Conservation (phyloP, 1,140 invertebrate genomes). For the Saccostrea echinata region DNA sequence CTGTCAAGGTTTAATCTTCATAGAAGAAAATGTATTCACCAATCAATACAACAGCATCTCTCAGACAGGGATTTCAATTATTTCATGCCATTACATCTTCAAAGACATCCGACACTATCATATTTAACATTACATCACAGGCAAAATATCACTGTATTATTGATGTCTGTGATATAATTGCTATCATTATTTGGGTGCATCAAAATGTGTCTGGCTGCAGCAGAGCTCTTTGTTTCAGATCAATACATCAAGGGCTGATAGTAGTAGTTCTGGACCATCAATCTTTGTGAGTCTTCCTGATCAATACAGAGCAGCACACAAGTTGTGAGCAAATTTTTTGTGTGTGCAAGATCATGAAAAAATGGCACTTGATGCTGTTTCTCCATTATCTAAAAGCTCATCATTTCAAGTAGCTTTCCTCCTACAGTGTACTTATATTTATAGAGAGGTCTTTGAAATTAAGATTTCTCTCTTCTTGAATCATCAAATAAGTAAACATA, state of each 20-base stretch:
- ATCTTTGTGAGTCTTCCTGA: constrained; percentile 1
- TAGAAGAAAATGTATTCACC: not conserved
- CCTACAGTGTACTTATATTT: no score
- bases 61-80: not conserved
- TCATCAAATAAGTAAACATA: no score
- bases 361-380: constrained; percentile 25
- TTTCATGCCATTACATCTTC: constrained; percentile 3
- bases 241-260: constrained; percentile 19
- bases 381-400: not conserved
- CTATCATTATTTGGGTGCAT: constrained; percentile 24
- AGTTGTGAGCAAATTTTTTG: constrained; percentile 4
- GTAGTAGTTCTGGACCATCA: not conserved
- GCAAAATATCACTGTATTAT: not conserved
- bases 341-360: not conserved
- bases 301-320: constrained; percentile 6
- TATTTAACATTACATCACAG: constrained; percentile 26
- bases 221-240: not conserved
- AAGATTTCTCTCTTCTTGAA: no score
- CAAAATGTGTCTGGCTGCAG: constrained; percentile 17
- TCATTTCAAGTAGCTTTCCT: not conserved
- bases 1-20: not conserved
- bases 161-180: constrained; percentile 32
- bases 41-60: not conserved
- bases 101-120: not conserved
- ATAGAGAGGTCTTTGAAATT: no score